These are phyloP conservation scores for Platysteira castanea DNA, from an alignment of 2,113 vertebrate genomes.

Conservation along the genomic window DNA sequence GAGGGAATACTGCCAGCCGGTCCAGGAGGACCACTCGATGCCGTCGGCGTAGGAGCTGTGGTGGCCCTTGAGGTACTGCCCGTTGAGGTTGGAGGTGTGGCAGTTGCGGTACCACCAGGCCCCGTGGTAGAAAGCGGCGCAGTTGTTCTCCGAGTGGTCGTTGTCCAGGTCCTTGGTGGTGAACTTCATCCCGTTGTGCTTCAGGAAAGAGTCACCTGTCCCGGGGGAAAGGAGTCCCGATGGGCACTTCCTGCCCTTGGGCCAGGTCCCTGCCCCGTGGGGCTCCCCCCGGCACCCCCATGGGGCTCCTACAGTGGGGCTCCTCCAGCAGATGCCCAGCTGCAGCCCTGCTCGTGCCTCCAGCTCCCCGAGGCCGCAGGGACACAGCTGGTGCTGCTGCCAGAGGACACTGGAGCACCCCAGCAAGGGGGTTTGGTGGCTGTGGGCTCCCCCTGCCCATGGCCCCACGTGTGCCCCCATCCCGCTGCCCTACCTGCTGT, in stretches of 20 bases:
- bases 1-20: conserved; percentile 97
- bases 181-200: conserved; percentile 97
- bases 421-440: background rate
- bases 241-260: background rate
- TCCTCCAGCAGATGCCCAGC: background rate
- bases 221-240: background rate
- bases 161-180: conserved; percentile 96
- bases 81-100: conserved; percentile 97
- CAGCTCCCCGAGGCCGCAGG: background rate
- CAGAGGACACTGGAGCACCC: accelerated
- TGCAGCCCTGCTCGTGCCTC: background rate
- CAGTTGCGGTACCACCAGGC: conserved; percentile 99
- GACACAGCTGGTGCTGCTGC: accelerated
- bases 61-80: conserved; percentile 92
- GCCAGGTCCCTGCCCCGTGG: background rate
- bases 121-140: conserved; percentile 93
- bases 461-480: accelerated
- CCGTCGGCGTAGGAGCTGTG: conserved; percentile 95
- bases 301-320: background rate
- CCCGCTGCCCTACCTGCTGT: conserved; percentile 80
- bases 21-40: conserved; percentile 98
- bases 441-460: accelerated
- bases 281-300: background rate
- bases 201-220: conserved; percentile 90
- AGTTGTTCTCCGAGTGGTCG: conserved; percentile 98